Evolutionary conservation across 2,113 vertebrate genomes (phyloP), one percentile per base, ranked within the genome.

Genomic region (Polypterus senegalus): DNA sequence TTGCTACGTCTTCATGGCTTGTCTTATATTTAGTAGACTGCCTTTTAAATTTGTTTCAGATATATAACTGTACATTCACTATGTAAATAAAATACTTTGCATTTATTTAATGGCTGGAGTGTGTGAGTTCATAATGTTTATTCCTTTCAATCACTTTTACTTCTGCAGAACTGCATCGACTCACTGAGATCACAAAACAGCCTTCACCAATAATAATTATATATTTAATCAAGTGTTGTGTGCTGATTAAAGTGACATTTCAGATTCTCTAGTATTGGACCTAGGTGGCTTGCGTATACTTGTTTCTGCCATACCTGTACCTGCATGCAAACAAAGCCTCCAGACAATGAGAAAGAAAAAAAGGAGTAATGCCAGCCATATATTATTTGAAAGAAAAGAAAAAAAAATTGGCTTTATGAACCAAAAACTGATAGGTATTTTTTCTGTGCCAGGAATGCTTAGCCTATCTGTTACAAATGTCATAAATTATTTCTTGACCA

Each of bases 401-500:
- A 55, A 55, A 55, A 27, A 6, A 6, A 55, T 55, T 11, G 9
- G 49, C 49, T 7, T 9, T 51, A 9, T 51, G 9, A 51, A 7
- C 6, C 49, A 51, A 9, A 51, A 8, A 52, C 51, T 10, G 4
- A 52, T 52, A 8, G 44, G 49, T 47, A 43, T 43, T 47, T 46
- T 62, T 47, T 65, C 51, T 51, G 58, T 59, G n/a, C 63, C 49
- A 63, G 61, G 67, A 60, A 68, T 61, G 70, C 64, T n/a, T 59
- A 74, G 71, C 74, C 78, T 86, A 77, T 80, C 66, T 1, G 67
- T 84, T 86, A 80, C 82, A 83, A 74, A 72, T 78, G 79, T 81
- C 83, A 82, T 86, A 84, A 85, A 87, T 86, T 85, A 86, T 88
- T 87, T 85, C 88, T 90, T 91, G 90, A 91, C 89, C 89, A 89